Evolutionary conservation across 2,113 vertebrate genomes (phyloP), one percentile per base, ranked within the genome.

Genomic region (Callipepla californica): DNA sequence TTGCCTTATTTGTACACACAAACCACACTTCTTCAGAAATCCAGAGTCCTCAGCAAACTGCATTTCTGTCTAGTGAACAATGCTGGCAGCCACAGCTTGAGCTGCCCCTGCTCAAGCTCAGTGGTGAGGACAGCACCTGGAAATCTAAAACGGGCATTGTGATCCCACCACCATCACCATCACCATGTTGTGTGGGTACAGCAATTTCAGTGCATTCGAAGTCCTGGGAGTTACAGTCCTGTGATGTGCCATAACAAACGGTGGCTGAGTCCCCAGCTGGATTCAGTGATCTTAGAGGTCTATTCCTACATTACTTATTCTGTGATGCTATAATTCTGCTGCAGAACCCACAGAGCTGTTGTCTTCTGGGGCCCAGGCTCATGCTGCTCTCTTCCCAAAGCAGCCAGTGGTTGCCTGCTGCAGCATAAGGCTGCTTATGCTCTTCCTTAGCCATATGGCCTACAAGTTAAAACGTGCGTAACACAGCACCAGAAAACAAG

Each of bases 131-230:
- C 40, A 55, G 58, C 34, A 28, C 8, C 38, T 1, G 1, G 38
- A 45, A 19, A 28, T 28, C 0, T 3, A 16, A 7, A 48, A 8
- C 6, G 9, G 11, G 28, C 28, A 48, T 40, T 19, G n/a, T 68
- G 40, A 3, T 26, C 32, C 32, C 45, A 13, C 23, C 1, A 0
- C 6, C 18, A 23, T 19, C 5, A 1, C 38, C 61, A 14, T 3
- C 12, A 9, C 13, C 4, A 25, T 8, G 7, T 30, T 23, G 19
- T 25, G 42, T 19, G 62, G 10, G 13, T 26, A 17, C 55, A 40
- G 40, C 48, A 18, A 2, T 48, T 38, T 11, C n/a, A 28, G 28
- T 13, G 14, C 14, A 25, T 23, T 13, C 15, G 8, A 58, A 80
- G 48, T 40, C 40, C 40, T 40, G 40, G 40, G 40, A 40, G 40